Evolutionary conservation across 2,797 vertebrate genomes (phyloP).

Genomic region (Mareca strepera): DNA sequence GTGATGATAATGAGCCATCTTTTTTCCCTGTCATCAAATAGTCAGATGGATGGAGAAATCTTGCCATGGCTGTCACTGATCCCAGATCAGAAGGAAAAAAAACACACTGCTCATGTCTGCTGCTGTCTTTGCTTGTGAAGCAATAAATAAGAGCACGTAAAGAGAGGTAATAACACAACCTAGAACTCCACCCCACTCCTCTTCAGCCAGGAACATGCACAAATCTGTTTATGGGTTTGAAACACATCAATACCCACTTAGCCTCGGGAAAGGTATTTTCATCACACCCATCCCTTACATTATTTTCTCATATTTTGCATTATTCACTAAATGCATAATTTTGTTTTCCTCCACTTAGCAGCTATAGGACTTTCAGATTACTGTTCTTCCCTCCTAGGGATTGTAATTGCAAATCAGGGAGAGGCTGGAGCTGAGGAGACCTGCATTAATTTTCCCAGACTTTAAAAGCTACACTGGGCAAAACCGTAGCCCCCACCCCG

Average conservation of each 20-base stretch:
- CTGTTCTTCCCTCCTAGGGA: neutral
- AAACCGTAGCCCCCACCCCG: neutral
- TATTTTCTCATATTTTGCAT: conserved; percentile 6
- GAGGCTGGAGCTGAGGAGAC: neutral
- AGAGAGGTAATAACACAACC: neutral
- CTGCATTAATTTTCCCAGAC: neutral
- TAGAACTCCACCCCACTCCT: neutral
- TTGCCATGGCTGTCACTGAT: neutral
- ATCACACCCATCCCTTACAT: neutral
- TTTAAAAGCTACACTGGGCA: neutral
- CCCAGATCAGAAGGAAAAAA: neutral
- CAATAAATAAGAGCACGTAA: neutral
- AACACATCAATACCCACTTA: neutral
- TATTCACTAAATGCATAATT: neutral
- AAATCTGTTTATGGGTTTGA: neutral
- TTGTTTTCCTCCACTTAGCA: neutral
- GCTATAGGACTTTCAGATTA: neutral
- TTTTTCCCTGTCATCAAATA: neutral
- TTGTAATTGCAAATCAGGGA: neutral
- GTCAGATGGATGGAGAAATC: neutral
- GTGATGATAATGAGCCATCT: neutral
- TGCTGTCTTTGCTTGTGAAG: neutral
- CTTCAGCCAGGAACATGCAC: neutral
- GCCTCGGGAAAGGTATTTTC: conserved; percentile 3
- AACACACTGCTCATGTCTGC: neutral